Base-by-base conservation (phyloP, 1,140 invertebrate genomes). In the Drosophila orosa region DNA sequence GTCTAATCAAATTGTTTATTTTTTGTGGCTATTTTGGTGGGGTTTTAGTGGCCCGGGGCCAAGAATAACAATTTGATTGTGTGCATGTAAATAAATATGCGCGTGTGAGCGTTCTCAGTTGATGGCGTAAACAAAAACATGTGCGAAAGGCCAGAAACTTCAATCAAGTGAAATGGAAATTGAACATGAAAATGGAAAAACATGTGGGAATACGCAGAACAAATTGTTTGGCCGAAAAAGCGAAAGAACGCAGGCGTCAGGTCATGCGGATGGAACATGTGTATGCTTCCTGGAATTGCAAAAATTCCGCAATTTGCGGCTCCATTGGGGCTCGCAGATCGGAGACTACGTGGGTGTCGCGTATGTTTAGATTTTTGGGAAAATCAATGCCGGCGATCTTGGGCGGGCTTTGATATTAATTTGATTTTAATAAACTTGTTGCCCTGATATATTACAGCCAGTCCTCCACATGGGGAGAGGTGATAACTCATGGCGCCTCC, bases 21-120 rank as follows among this genome's bases (percentile, higher is more conserved):
- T 94, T 94, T 95, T 94, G 95, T 94, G 94, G 84, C 57, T 95
- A 94, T 94, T 95, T 95, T 95, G 95, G 95, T 85, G 54, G 40
- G 59, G 92, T 92, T 93, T 92, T 90, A 55, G 56, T 65, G 50
- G 37, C 25, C 39, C 19, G 24, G 29, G 29, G 35, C 35, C 50
- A 57, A 50, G 44, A 74, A 74, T 33, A 65, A 65, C 65, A 68
- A 50, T 68, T 31, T 27, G 25, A 40, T 37, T 50, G 63, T 39
- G 12, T 67, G 42, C 31, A 55, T 69, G 27, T 40, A 69, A 68
- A 69, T 74, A 55, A 39, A 60, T 62, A 55, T 27, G 39, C 48
- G 40, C 65, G 29, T 37, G 63, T 29, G 48, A 57, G 33, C 33
- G 65, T 57, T 67, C 25, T 39, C 65, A 55, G 72, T 48, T 50